Conservation (phyloP, 2,113 vertebrate species). For the Chelonoidis abingdonii region DNA sequence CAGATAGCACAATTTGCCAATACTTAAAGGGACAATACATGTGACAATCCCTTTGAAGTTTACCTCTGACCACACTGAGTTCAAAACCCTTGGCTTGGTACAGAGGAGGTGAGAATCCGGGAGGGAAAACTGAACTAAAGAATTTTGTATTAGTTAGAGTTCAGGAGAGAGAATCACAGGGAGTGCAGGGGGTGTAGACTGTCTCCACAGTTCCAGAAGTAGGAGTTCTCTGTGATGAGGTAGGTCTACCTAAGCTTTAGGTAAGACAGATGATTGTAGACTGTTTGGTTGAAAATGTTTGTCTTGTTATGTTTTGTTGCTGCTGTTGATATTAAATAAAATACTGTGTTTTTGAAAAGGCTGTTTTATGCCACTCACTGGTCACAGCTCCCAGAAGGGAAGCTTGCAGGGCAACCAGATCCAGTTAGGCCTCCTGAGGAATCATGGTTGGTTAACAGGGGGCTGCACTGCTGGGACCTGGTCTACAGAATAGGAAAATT, state of each 20-base stretch:
- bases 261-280: background rate
- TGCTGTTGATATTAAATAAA: background rate
- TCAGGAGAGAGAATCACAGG: background rate
- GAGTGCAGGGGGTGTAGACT: background rate
- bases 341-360: background rate
- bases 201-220: background rate
- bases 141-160: background rate
- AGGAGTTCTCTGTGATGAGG: background rate
- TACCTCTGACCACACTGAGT: background rate
- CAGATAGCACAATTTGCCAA: background rate
- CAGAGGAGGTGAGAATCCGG: background rate
- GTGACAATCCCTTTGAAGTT: background rate
- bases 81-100: background rate
- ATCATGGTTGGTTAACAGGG: background rate
- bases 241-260: background rate
- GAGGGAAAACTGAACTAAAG: background rate
- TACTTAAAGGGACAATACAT: background rate
- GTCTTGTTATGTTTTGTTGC: background rate
- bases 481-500: background rate
- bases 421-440: background rate
- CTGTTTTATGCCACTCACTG: background rate
- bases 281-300: background rate
- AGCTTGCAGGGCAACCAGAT: background rate
- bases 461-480: background rate
- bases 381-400: fast-evolving